Conservation (phyloP, 2,797 vertebrate species). For the Ceryle rudis region DNA sequence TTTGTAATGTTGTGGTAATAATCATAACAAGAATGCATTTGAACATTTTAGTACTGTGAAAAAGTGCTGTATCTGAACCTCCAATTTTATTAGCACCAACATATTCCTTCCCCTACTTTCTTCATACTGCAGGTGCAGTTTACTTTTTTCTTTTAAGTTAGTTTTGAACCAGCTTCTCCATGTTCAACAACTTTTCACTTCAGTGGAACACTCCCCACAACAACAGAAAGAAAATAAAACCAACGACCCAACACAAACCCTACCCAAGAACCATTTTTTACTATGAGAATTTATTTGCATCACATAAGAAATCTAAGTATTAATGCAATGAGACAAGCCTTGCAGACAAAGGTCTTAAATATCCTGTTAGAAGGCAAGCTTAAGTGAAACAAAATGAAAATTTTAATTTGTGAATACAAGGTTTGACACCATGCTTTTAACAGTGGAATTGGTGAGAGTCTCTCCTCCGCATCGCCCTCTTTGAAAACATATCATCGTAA, state of each 20-base stretch:
- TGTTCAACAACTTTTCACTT: not conserved
- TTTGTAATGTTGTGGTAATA: not conserved
- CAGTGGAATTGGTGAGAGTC: not conserved
- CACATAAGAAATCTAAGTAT: not conserved
- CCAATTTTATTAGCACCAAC: not conserved
- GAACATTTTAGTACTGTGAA: not conserved
- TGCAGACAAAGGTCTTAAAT: not conserved
- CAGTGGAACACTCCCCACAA: rapidly evolving
- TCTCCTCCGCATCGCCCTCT: not conserved
- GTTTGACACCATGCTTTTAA: not conserved
- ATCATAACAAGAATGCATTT: not conserved
- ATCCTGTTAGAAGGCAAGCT: not conserved
- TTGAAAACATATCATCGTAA: not conserved
- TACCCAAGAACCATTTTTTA: not conserved
- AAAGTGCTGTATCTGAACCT: not conserved
- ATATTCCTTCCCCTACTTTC: not conserved
- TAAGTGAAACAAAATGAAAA: not conserved
- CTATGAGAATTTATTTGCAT: not conserved
- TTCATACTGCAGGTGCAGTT: not conserved
- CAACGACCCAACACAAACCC: not conserved
- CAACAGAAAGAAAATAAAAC: not conserved
- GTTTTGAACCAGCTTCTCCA: not conserved
- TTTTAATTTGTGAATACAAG: not conserved
- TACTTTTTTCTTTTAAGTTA: not conserved
- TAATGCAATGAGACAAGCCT: not conserved